Percentiles rank a stretch among this genome's conserved stretches.
phyloP scores from a whole-genome alignment of 2,113 vertebrate genomes.

The Ammospiza nelsoni region DNA sequence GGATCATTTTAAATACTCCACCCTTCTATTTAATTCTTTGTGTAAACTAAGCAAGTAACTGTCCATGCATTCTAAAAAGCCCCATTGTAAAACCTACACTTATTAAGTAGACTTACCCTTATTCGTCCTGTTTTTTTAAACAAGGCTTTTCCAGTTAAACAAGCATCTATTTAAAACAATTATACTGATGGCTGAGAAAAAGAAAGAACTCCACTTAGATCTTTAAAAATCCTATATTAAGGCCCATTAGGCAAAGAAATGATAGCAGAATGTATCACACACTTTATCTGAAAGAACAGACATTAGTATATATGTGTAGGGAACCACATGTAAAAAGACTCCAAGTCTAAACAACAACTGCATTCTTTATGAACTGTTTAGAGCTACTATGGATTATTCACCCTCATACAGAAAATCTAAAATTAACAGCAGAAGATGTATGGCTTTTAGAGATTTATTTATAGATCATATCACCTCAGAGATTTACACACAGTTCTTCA shows the following conservation, averaged over 20 bases:
- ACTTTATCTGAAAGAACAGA: background rate
- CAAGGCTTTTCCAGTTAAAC: background rate
- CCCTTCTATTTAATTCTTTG: background rate
- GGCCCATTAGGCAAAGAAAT: background rate
- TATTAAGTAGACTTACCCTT: background rate
- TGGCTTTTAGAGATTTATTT: background rate
- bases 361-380: background rate
- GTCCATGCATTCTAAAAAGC: background rate
- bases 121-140: background rate
- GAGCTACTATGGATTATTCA: background rate
- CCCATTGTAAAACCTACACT: background rate
- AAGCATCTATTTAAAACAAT: background rate
- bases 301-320: background rate
- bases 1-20: background rate
- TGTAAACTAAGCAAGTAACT: background rate
- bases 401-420: background rate
- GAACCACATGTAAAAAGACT: background rate
- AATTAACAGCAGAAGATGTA: background rate
- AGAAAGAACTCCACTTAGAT: background rate
- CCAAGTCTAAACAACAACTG: background rate
- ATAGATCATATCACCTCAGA: background rate
- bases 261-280: background rate
- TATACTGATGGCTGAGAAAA: background rate
- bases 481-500: background rate
- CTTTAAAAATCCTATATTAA: background rate